A percentile compares a stretch with the other conserved stretches of the same genome.
These are phyloP conservation scores for Nomada ferruginata DNA, from an alignment of 2,888 invertebrate genomes.

Conservation along the genomic window DNA sequence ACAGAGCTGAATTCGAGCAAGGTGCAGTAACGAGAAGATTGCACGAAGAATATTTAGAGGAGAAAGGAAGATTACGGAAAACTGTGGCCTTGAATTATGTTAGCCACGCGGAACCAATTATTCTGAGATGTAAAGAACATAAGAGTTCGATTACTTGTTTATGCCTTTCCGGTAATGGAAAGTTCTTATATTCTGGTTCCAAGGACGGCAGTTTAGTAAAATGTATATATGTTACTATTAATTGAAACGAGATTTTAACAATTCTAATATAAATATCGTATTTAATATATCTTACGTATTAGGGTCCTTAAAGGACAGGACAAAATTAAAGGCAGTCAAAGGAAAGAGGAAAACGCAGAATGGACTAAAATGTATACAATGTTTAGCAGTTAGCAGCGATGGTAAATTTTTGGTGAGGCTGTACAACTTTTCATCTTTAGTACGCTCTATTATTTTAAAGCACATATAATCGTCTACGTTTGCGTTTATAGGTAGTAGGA, in stretches of 20 bases:
- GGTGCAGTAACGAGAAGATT: slow-evolving; percentile 90
- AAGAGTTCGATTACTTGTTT: slow-evolving; percentile 92
- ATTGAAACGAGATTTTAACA: not conserved
- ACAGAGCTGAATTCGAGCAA: slow-evolving; percentile 88
- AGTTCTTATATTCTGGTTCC: slow-evolving; percentile 91
- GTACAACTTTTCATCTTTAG: not conserved
- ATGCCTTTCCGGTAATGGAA: slow-evolving; percentile 90
- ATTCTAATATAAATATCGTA: slow-evolving; percentile 10
- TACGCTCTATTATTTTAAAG: slow-evolving; percentile 70
- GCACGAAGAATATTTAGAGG: slow-evolving; percentile 93
- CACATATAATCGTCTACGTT: slow-evolving; percentile 22
- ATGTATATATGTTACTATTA: slow-evolving; percentile 85
- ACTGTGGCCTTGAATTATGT: slow-evolving; percentile 89
- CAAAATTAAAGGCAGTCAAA: slow-evolving; percentile 85
- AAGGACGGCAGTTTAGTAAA: slow-evolving; percentile 95
- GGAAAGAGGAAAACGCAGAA: slow-evolving; percentile 76
- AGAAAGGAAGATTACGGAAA: slow-evolving; percentile 91
- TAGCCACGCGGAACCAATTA: slow-evolving; percentile 83
- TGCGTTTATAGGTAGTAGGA: slow-evolving; percentile 86
- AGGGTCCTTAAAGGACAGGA: slow-evolving; percentile 88
- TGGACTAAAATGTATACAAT: slow-evolving; percentile 77
- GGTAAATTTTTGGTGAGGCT: slow-evolving; percentile 90
- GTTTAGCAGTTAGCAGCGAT: slow-evolving; percentile 86
- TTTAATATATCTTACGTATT: slow-evolving; percentile 27
- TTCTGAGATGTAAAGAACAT: slow-evolving; percentile 91